Conservation (phyloP, 2,113 vertebrate genomes). For the Chroicocephalus ridibundus region DNA sequence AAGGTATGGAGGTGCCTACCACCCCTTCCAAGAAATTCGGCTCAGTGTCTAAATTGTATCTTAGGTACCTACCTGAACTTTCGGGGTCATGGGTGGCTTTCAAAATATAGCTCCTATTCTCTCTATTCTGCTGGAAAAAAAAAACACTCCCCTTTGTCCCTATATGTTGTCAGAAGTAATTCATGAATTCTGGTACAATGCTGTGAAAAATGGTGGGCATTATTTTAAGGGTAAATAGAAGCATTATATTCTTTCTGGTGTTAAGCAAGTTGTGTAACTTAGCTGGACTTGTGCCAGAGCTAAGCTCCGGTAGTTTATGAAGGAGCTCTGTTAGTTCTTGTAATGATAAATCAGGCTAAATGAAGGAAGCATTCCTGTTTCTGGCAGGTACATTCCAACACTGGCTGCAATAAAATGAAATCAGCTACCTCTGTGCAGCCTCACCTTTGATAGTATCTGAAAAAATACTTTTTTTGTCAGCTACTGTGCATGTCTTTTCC, state of each 20-base stretch:
- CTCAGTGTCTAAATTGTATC: background rate
- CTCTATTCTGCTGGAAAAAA: background rate
- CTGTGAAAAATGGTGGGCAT: background rate
- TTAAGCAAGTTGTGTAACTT: background rate
- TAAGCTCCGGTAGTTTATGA: background rate
- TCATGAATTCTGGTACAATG: background rate
- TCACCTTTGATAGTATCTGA: constrained; percentile 17
- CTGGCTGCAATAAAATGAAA: constrained; percentile 6
- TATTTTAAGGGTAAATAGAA: background rate
- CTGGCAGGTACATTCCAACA: constrained; percentile 45
- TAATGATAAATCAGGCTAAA: constrained; percentile 48
- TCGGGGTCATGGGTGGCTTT: background rate
- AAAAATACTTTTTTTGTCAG: constrained; percentile 22
- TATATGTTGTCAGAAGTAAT: background rate
- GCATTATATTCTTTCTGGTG: background rate
- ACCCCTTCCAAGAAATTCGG: background rate
- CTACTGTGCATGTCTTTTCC: constrained; percentile 1
- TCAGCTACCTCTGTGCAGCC: constrained; percentile 7
- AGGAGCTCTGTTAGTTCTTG: constrained; percentile 45
- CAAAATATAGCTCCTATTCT: background rate
- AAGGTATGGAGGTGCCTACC: background rate
- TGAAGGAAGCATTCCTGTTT: constrained; percentile 40
- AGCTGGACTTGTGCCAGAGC: background rate
- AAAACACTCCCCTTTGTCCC: background rate
- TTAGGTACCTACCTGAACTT: background rate